A percentile compares a stretch with the other conserved stretches of the same genome.
Conservation (phyloP, 2,888 invertebrate species). For the Drosophila bunnanda region DNA sequence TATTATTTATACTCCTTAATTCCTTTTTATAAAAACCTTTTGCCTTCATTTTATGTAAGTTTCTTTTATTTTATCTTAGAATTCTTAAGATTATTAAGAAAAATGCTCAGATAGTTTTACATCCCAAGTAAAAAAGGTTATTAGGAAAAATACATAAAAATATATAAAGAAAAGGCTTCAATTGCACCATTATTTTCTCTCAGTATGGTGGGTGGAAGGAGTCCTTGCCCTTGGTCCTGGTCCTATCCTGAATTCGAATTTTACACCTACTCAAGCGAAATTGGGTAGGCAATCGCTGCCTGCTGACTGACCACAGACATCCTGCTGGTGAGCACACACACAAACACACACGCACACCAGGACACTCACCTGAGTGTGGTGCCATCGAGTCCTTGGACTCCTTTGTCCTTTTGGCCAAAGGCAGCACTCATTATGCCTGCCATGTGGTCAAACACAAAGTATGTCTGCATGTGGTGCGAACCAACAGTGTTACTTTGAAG, state of each 20-base stretch:
- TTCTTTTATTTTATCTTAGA: not conserved
- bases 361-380: constrained; percentile 28
- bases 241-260: constrained; percentile 50
- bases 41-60: fast-evolving
- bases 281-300: constrained; percentile 52
- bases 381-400: constrained; percentile 18
- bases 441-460: constrained; percentile 75
- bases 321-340: constrained; percentile 42
- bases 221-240: not conserved
- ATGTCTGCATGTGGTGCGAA: constrained; percentile 65
- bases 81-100: not conserved
- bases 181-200: constrained; percentile 31
- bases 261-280: constrained; percentile 55
- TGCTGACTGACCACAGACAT: constrained; percentile 66
- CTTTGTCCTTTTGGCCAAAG: constrained; percentile 38
- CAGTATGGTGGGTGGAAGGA: constrained; percentile 8
- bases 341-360: constrained; percentile 5
- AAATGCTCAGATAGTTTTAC: fast-evolving
- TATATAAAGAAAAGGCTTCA: no score
- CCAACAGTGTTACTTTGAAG: constrained; percentile 65
- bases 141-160: not conserved
- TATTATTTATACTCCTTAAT: not conserved
- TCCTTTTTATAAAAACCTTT: not conserved
- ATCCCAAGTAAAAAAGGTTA: not conserved
- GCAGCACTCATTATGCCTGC: constrained; percentile 66